phyloP scores from a whole-genome alignment of 2,113 vertebrate genomes.

The Erythrocercus mccallii region DNA sequence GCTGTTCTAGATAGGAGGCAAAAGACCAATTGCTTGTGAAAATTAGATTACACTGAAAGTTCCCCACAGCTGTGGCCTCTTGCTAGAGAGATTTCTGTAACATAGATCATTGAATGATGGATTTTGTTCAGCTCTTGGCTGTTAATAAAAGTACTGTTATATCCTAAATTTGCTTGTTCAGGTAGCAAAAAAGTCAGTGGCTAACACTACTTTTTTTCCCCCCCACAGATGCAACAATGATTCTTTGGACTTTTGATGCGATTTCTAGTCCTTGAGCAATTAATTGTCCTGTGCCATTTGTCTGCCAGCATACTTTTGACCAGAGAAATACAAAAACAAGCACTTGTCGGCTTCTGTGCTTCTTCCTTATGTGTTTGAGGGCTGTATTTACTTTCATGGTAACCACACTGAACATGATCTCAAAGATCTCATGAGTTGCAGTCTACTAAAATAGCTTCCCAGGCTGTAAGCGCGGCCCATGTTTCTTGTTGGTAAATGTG shows the following conservation, averaged over 20 bases:
- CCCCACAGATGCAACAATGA: background rate
- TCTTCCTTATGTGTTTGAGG: background rate
- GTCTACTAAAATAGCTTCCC: background rate
- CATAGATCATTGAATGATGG: background rate
- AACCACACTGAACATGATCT: background rate
- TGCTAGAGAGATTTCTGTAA: background rate
- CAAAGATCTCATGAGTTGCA: background rate
- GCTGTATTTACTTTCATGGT: background rate
- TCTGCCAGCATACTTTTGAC: background rate
- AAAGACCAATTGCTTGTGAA: background rate
- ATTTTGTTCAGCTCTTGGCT: background rate
- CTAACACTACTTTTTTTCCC: background rate
- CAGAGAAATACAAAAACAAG: background rate
- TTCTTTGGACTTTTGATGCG: background rate
- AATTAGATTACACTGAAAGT: background rate
- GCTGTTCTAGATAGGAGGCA: background rate
- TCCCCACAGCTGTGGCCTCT: background rate
- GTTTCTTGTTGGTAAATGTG: background rate
- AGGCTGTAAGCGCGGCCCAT: rapidly evolving
- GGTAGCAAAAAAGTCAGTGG: background rate
- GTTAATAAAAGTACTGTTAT: background rate
- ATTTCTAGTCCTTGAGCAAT: background rate
- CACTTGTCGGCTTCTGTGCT: background rate
- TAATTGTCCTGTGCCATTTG: background rate
- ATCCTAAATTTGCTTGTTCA: background rate